Evolutionary conservation across 2,797 vertebrate species (phyloP).

Genomic region (Chelon auratus): DNA sequence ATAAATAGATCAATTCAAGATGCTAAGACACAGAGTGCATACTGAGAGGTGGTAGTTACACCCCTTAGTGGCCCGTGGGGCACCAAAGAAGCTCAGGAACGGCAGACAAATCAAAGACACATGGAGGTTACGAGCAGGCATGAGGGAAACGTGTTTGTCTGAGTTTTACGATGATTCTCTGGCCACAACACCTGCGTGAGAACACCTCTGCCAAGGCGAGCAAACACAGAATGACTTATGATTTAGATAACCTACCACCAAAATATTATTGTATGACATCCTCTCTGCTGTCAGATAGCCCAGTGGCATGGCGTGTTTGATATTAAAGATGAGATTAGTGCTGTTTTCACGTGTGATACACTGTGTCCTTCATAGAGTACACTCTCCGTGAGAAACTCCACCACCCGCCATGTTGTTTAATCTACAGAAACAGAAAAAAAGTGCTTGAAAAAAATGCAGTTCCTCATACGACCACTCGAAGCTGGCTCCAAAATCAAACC

Average conservation of each 20-base stretch:
- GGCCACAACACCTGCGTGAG: constrained; percentile 41
- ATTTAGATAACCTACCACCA: background rate
- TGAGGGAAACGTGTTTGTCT: constrained; percentile 9
- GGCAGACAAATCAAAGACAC: constrained; percentile 38
- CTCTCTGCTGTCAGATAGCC: constrained; percentile 5
- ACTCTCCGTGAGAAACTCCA: background rate
- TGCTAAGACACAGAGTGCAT: constrained; percentile 17
- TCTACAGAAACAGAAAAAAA: constrained; percentile 3
- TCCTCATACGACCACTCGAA: too few relatives aligned
- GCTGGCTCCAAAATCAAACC: too few relatives aligned
- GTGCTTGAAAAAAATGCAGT: too few relatives aligned
- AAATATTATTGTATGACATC: background rate
- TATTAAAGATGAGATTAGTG: background rate
- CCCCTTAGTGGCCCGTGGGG: background rate
- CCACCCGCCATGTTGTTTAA: background rate
- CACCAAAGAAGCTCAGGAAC: constrained; percentile 5
- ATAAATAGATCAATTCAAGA: constrained; percentile 54
- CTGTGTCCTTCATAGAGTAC: background rate
- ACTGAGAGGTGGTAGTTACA: constrained; percentile 19
- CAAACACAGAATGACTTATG: constrained; percentile 2
- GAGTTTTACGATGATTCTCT: constrained; percentile 25
- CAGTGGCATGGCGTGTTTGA: background rate
- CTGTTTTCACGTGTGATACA: constrained; percentile 27
- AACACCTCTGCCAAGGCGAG: constrained; percentile 12
- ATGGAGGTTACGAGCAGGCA: constrained; percentile 16